Evolutionary conservation across 1,140 invertebrate species (phyloP).

Genomic region (Drosophila varians): DNA sequence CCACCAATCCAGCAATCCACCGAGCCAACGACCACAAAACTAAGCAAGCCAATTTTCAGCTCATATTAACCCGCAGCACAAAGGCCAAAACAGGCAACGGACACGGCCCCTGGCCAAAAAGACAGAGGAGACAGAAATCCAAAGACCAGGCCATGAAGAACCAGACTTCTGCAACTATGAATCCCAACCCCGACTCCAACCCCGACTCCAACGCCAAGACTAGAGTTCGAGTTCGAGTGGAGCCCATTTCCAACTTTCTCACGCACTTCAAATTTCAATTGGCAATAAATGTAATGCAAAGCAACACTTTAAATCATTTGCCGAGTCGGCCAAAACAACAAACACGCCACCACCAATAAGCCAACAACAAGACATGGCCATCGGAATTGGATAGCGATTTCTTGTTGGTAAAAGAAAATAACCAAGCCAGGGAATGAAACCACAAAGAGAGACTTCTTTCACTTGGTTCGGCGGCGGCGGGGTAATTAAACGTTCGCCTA

Average conservation of each 20-base stretch:
- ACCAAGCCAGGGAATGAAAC: not conserved
- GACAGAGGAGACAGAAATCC: constrained; percentile 12
- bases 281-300: constrained; percentile 84
- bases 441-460: constrained; percentile 20
- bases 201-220: constrained; percentile 1
- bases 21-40: constrained; percentile 67
- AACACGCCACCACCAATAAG: constrained; percentile 76
- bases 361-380: constrained; percentile 40
- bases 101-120: constrained; percentile 49
- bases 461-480: constrained; percentile 5
- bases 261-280: constrained; percentile 84
- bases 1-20: not conserved
- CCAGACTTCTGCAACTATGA: constrained; percentile 28
- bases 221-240: constrained; percentile 18
- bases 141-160: constrained; percentile 30
- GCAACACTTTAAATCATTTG: constrained; percentile 84
- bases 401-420: constrained; percentile 24
- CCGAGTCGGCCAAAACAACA: constrained; percentile 68
- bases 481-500: constrained; percentile 69
- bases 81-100: constrained; percentile 63
- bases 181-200: constrained; percentile 6
- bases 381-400: constrained; percentile 43
- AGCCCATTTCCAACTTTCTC: constrained; percentile 81
- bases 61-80: constrained; percentile 83
- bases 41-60: constrained; percentile 82